A percentile compares a stretch with the other conserved stretches of the same genome.
phyloP scores from a whole-genome alignment of 1,140 invertebrate species.

The Sitobion miscanthi region DNA sequence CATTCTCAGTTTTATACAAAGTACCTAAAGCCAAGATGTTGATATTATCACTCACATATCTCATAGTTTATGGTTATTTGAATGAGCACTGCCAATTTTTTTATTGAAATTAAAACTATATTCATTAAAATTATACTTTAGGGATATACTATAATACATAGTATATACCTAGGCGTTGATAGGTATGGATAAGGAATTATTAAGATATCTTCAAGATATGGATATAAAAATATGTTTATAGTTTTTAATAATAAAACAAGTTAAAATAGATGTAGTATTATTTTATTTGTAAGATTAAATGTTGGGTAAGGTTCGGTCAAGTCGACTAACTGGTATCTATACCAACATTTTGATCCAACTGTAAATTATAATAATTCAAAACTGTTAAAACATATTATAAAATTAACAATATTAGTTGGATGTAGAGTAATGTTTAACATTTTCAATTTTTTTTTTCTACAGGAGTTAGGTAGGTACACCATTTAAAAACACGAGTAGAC shows the following conservation, averaged over 20 bases:
- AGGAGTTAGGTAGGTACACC: no score
- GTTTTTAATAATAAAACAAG: no score
- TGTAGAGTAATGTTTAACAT: no score
- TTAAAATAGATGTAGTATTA: background rate
- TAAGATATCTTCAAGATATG: no score
- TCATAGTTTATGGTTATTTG: background rate
- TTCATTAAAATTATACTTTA: background rate
- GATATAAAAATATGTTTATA: background rate
- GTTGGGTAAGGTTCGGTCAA: background rate
- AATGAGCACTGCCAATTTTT: background rate
- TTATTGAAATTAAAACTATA: background rate
- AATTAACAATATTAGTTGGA: background rate
- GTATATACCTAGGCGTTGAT: no score
- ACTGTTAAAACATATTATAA: no score
- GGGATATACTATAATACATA: background rate
- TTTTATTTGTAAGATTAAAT: background rate
- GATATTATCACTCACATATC: background rate
- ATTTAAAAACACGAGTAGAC: no score
- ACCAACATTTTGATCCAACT: background rate
- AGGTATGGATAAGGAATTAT: no score
- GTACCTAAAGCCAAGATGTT: no score
- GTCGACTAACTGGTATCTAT: no score
- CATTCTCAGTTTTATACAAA: no score
- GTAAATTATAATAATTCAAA: background rate
- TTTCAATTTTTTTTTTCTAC: no score